A percentile compares a stretch with the other conserved stretches of the same genome.
These are phyloP conservation scores for Pachyseris speciosa DNA, from an alignment of 64 coral and sea anemone genomes.

Conservation along the genomic window DNA sequence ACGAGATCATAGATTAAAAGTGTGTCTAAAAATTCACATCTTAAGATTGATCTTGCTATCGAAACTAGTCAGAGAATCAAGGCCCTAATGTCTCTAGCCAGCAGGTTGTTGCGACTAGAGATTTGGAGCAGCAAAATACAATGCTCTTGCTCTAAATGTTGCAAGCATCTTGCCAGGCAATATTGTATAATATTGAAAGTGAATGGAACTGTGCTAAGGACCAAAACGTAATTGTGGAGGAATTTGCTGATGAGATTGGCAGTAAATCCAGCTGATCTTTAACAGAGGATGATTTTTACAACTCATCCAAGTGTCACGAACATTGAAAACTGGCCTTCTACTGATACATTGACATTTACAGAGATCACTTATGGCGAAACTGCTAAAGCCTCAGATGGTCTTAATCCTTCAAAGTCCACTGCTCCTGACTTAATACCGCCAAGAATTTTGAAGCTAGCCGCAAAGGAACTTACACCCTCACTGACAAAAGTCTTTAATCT, in stretches of 20 bases:
- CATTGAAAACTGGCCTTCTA: slow-evolving; percentile 11
- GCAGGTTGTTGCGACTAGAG: no score
- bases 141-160: no score
- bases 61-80: no score
- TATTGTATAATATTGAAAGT: slow-evolving; percentile 16
- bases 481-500: slow-evolving; percentile 20
- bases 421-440: slow-evolving; percentile 31
- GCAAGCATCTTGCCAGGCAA: no score
- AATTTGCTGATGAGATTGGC: slow-evolving; percentile 42
- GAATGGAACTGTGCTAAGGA: slow-evolving; percentile 24
- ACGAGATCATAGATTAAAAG: no score
- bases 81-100: no score
- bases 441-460: slow-evolving; percentile 17
- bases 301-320: slow-evolving; percentile 44
- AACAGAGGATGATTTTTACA: slow-evolving; percentile 27
- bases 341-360: slow-evolving; percentile 20
- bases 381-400: neutral
- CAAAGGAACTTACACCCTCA: slow-evolving; percentile 60
- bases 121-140: no score
- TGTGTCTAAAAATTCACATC: no score
- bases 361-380: slow-evolving; percentile 16
- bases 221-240: slow-evolving; percentile 13
- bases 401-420: slow-evolving; percentile 20
- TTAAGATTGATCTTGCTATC: no score
- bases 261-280: slow-evolving; percentile 3